Base-by-base conservation (phyloP, 2,888 invertebrate genomes). In the Tipula confusa region DNA sequence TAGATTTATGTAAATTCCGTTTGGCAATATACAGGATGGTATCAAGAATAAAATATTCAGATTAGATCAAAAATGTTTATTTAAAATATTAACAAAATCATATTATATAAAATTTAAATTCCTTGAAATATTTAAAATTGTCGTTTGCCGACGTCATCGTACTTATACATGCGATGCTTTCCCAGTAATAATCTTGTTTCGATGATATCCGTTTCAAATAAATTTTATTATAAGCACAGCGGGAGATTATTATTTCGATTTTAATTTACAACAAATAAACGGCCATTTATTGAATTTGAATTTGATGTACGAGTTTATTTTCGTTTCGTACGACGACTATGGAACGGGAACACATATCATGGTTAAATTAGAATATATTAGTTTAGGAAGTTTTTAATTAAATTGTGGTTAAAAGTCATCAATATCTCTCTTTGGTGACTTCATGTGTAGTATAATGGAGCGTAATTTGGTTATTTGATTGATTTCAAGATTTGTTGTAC, bases 231-330 rank as follows among this genome's bases (percentile, higher is more conserved):
- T 11, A 9, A 11, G 24, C 24, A 24, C 64, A 64, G 64, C 64
- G 64, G 64, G 64, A 64, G 18, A 64, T 64, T 24, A 64, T 4
- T 15, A 43, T 43, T 43, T 43, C 43, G 43, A 43, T n/a, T 43
- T 43, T 15, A 43, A 15, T 43, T 15, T 15, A 43, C 43, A 43
- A 43, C 43, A 43, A 15, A n/a, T 43, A 43, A 43, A n/a, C n/a
- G 43, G 5, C 43, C 15, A 43, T 64, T 24, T 64, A 64, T 64
- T 24, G 64, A 64, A 64, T 24, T 64, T 18, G 9, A 2, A 64
- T 64, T 64, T 64, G 64, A 64, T n/a, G n/a, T n/a, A n/a, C n/a
- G n/a, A n/a, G n/a, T 64, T 64, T 64, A 64, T 64, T 64, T 64
- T 2, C 2, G 13, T 15, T 13, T 36, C 6, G 43, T 15, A 38